These are phyloP conservation scores for Heliconius hortense DNA, from an alignment of 2,888 invertebrate genomes.

Conservation along the genomic window DNA sequence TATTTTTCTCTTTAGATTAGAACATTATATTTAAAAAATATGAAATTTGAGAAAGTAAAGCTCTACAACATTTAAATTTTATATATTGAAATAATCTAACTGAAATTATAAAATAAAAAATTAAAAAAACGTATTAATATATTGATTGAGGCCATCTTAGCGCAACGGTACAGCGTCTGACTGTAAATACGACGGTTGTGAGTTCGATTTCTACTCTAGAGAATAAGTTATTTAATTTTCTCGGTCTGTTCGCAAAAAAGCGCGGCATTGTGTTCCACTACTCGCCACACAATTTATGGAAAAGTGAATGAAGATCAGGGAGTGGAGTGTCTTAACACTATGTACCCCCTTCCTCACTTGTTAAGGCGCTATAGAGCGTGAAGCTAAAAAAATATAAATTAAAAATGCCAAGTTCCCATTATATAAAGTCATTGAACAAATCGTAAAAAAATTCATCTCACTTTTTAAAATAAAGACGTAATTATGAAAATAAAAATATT, in stretches of 20 bases:
- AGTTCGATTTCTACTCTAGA: too few relatives aligned
- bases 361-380: neutral
- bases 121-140: neutral
- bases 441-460: constrained; percentile 42
- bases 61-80: neutral
- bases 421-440: constrained; percentile 10
- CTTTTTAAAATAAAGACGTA: constrained; percentile 60
- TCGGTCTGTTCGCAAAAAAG: too few relatives aligned
- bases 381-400: neutral
- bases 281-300: too few relatives aligned
- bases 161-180: neutral
- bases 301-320: too few relatives aligned
- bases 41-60: neutral
- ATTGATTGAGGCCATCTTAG: neutral
- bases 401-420: constrained; percentile 10
- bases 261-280: too few relatives aligned
- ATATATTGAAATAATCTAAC: neutral
- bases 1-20: neutral
- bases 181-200: too few relatives aligned
- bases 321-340: neutral
- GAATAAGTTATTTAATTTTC: too few relatives aligned
- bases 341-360: neutral
- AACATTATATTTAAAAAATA: neutral
- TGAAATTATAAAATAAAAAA: neutral
- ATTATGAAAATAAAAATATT: constrained; percentile 51